A percentile compares a stretch with the other conserved stretches of the same genome.
Evolutionary conservation across 2,113 vertebrate species (phyloP).

Genomic region (Prunella himalayana): DNA sequence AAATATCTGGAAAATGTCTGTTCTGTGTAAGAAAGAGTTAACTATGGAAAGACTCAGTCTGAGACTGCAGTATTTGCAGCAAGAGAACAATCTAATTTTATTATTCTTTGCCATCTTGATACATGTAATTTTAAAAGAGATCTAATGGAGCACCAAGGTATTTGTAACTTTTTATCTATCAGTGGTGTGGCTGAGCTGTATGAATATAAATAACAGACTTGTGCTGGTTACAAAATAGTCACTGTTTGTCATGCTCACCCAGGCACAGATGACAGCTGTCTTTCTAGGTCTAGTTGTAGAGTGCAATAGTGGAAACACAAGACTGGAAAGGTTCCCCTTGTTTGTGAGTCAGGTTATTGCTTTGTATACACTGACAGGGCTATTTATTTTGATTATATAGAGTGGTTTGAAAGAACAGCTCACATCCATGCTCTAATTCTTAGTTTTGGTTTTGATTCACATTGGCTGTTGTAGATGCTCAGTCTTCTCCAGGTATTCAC

Average conservation of each 20-base stretch:
- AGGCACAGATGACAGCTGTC: not conserved
- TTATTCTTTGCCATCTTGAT: not conserved
- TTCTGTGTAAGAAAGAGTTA: not conserved
- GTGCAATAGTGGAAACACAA: not conserved
- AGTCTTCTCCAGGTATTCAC: conserved; percentile 8
- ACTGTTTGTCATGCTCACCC: not conserved
- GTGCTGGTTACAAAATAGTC: not conserved
- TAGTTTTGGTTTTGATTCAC: not conserved
- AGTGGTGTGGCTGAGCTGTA: not conserved
- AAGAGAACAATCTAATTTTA: not conserved
- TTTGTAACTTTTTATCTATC: not conserved
- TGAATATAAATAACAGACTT: not conserved
- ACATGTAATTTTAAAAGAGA: not conserved
- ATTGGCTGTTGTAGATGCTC: not conserved
- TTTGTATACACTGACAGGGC: not conserved
- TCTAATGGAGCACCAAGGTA: not conserved
- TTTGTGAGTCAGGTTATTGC: not conserved
- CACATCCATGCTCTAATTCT: not conserved
- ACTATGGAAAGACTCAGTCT: not conserved
- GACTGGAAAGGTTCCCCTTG: not conserved
- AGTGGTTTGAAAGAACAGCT: not conserved
- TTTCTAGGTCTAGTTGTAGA: not conserved
- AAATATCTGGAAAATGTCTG: not conserved
- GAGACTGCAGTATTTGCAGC: not conserved
- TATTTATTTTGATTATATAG: not conserved